Percentiles rank a stretch among this genome's conserved stretches.
Evolutionary conservation across 1,140 invertebrate genomes (phyloP).

Genomic region (Linepithema humile): DNA sequence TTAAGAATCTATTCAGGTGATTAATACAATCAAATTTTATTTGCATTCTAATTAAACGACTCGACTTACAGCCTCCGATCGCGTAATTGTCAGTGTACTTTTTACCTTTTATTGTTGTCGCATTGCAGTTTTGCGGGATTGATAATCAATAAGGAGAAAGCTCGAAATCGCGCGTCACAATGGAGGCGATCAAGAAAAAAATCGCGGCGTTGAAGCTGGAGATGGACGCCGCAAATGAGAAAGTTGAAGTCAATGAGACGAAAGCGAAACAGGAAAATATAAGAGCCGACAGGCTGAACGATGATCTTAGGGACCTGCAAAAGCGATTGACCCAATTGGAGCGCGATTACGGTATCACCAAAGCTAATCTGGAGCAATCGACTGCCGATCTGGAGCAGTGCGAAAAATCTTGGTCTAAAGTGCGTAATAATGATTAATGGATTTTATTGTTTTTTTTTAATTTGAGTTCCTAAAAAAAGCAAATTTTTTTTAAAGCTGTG

Average conservation of each 20-base stretch:
- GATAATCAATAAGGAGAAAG: slow-evolving; percentile 30
- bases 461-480: background rate
- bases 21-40: too few species aligned
- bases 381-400: slow-evolving; percentile 89
- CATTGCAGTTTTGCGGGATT: background rate
- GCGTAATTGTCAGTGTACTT: background rate
- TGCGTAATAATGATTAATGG: slow-evolving; percentile 56
- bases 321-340: slow-evolving; percentile 90
- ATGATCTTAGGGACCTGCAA: slow-evolving; percentile 89
- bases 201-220: slow-evolving; percentile 93
- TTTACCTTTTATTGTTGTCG: background rate
- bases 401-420: slow-evolving; percentile 86
- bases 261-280: slow-evolving; percentile 89
- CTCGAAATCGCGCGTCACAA: slow-evolving; percentile 80
- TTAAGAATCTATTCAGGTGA: background rate
- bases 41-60: background rate
- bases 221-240: slow-evolving; percentile 92
- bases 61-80: background rate
- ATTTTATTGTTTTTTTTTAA: background rate
- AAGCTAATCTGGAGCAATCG: slow-evolving; percentile 87
- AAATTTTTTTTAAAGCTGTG: background rate
- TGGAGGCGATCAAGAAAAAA: slow-evolving; percentile 96
- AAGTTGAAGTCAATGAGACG: slow-evolving; percentile 90
- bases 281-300: slow-evolving; percentile 88
- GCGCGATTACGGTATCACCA: slow-evolving; percentile 87